Base-by-base conservation (phyloP, 1,140 invertebrate species). In the Leptopilina clavipes region DNA sequence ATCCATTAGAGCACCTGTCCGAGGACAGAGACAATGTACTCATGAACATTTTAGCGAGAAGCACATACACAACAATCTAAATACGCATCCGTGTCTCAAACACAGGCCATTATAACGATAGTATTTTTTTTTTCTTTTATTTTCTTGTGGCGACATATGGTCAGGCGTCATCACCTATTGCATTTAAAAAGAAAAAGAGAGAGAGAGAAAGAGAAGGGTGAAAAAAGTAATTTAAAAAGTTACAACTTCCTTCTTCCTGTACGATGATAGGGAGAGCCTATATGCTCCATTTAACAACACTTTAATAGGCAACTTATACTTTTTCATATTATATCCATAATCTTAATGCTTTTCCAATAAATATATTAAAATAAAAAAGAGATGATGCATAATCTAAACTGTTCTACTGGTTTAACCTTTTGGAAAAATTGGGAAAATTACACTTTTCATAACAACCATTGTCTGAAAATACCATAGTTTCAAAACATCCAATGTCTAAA, bases 1-100 rank as follows among this genome's bases (percentile, higher is more conserved):
- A 85, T 83, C 82, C 84, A 86, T 86, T 83, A 84, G 65, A 72
- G 77, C 81, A 84, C 80, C 78, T 82, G 81, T 80, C 78, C 73
- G 75, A 70, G 56, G 77, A 72, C 54, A 76, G 73, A 70, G 75
- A 81, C 80, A 80, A 78, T 78, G 79, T 76, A 82, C 78, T 76
- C 76, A 71, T 77, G 54, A 70, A 76, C 79, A 79, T 78, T 82
- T 82, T 73, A 82, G 77, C 56, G 31, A 56, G 45, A 54, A 12
- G 25, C 25, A 31, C 25, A 37, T n/a, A 31, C 22, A 37, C 19
- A 65, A 65, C 22, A 8, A 40, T 40, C 3, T 1, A 40, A 40
- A 40, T 40, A 40, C 25, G 6, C 37, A 65, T 22, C 5, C 59
- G 25, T 22, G 25, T 37, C 59, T 65, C 56, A 65, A n/a, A 22